A percentile compares a stretch with the other conserved stretches of the same genome.
These are phyloP conservation scores for Ianthella basta DNA, from an alignment of 37 sponge, comb jelly and placozoan genomes.

Conservation along the genomic window DNA sequence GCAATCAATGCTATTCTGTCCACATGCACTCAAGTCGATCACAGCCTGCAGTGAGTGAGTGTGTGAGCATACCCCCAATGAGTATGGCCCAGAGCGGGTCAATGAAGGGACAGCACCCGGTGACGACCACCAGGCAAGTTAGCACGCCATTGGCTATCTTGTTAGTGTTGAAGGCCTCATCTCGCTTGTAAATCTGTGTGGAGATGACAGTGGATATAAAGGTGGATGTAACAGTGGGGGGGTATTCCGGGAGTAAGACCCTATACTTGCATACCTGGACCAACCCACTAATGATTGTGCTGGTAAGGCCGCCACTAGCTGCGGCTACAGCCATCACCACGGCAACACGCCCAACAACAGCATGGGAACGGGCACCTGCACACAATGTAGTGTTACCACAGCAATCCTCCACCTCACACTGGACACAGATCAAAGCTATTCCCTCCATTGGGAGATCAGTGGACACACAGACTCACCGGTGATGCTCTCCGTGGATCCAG, in stretches of 20 bases:
- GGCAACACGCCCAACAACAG: slow-evolving; percentile 82
- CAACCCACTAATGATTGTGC: slow-evolving; percentile 66
- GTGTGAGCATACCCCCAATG: slow-evolving; percentile 74
- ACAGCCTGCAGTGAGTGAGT: too few relatives aligned
- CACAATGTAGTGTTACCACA: background rate
- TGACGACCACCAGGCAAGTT: slow-evolving; percentile 78
- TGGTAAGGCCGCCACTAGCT: slow-evolving; percentile 68
- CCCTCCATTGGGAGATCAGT: too few relatives aligned
- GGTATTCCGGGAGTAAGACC: background rate
- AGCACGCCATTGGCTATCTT: slow-evolving; percentile 88
- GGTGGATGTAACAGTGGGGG: too few relatives aligned
- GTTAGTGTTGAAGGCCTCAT: slow-evolving; percentile 77
- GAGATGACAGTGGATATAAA: background rate
- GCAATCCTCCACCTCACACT: too few relatives aligned
- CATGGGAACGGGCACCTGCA: slow-evolving; percentile 63
- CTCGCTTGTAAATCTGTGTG: slow-evolving; percentile 65
- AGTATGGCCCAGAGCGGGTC: slow-evolving; percentile 64
- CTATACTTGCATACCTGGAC: slow-evolving; percentile 60
- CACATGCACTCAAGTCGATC: background rate
- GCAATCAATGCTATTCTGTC: too few relatives aligned
- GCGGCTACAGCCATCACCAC: slow-evolving; percentile 77
- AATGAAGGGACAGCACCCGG: slow-evolving; percentile 83
- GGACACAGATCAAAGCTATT: too few relatives aligned
- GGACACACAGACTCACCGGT: slow-evolving; percentile 42
- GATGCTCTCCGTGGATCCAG: slow-evolving; percentile 80